Base-by-base conservation (phyloP, 2,888 invertebrate genomes). In the Nephrocerus scutellatus region DNA sequence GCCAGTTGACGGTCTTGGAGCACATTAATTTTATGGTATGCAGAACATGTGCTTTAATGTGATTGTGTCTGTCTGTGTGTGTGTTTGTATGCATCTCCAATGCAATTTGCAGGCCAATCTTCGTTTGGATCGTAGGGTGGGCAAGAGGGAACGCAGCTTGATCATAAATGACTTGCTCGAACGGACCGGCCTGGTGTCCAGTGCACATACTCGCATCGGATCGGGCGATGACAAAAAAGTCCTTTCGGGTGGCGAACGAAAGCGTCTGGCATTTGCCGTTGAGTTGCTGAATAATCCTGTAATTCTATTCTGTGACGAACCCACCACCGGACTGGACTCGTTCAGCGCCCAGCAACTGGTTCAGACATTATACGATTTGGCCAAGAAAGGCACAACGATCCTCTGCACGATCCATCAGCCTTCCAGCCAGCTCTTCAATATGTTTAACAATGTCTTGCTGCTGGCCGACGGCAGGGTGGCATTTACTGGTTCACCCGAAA, bases 331-430 rank as follows among this genome's bases (percentile, higher is more conserved):
- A 0, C 64, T 85, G 39, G 96, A 97, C 64, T 89, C 92, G 0
- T 91, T 81, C 56, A 92, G 92, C 60, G 95, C 96, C 0, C 84
- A 84, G 60, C 87, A 84, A 60, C 72, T 96, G 39, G 79, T 87
- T 39, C 72, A 74, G 6, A 74, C 84, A 34, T 74, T 88, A 55
- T 76, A 79, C 19, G 71, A 73, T 45, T 78, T 84, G 61, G 80
- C 86, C 0, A 74, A 74, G 3, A 77, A 79, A 49, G 88, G 89
- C 13, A 85, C 85, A 66, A 90, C 91, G 0, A 82, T 95, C 23
- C 72, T 93, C 38, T 90, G 90, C 61, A 93, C 93, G 14, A 93
- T 95, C 52, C 95, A 95, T 67, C 93, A 95, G 68, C 93, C 95
- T 0, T 88, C 88, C 4, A 87, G 88, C 0, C 86, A 89, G 54